A percentile compares a stretch with the other conserved stretches of the same genome.
phyloP scores from a whole-genome alignment of 2,797 vertebrate genomes.

The Hoplostethus mediterraneus region DNA sequence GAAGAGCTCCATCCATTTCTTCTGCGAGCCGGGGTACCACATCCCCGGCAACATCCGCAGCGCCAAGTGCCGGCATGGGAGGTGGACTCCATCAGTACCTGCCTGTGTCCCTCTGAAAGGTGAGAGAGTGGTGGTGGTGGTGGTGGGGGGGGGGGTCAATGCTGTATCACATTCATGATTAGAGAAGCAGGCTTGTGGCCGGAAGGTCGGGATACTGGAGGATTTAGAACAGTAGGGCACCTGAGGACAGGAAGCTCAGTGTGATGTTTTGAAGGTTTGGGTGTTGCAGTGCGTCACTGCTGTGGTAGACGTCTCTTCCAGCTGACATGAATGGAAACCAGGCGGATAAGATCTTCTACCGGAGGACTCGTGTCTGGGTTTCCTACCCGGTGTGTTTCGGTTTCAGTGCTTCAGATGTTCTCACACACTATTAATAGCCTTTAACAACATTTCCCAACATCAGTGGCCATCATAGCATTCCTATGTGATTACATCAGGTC shows the following conservation, averaged over 20 bases:
- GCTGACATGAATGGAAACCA: no score
- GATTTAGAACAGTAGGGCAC: no score
- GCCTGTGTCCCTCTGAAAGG: slow-evolving; percentile 73
- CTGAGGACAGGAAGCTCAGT: no score
- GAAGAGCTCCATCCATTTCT: slow-evolving; percentile 74
- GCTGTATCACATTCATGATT: no score
- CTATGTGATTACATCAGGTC: not conserved
- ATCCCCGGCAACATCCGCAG: slow-evolving; percentile 29
- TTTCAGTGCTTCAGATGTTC: not conserved
- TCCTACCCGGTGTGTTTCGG: not conserved
- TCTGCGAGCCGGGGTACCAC: slow-evolving; percentile 80
- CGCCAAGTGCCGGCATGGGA: slow-evolving; percentile 74
- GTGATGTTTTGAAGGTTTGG: no score
- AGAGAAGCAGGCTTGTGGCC: no score
- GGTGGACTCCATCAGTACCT: slow-evolving; percentile 69
- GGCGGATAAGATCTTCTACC: no score
- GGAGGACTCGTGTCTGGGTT: not conserved
- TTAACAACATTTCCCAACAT: slow-evolving; percentile 20
- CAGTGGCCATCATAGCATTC: not conserved
- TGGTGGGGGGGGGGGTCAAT: no score
- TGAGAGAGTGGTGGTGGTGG: slow-evolving; percentile 36
- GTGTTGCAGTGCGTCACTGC: no score
- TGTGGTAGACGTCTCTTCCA: no score
- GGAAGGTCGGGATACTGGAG: no score
- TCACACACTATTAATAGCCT: not conserved